These are phyloP conservation scores for Pygocentrus nattereri DNA, from an alignment of 2,797 vertebrate genomes.

Conservation along the genomic window DNA sequence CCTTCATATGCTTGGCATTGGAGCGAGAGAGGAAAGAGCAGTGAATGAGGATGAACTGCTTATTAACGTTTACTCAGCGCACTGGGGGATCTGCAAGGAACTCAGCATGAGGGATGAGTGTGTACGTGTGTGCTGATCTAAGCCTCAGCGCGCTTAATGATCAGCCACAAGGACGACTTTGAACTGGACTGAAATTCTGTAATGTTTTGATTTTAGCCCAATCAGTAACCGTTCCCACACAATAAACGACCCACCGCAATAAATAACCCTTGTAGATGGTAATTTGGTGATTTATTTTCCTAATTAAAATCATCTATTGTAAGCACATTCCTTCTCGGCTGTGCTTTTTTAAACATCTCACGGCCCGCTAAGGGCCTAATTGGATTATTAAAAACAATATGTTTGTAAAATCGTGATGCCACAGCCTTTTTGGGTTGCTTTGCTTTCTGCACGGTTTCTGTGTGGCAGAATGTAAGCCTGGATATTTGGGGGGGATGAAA, in stretches of 20 bases:
- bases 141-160: neutral
- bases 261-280: neutral
- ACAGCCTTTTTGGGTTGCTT: no score
- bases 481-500: neutral
- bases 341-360: neutral
- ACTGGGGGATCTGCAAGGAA: neutral
- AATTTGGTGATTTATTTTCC: conserved; percentile 1
- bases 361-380: neutral
- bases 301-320: conserved; percentile 1
- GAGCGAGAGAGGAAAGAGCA: conserved; percentile 4
- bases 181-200: neutral
- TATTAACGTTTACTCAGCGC: conserved; percentile 5
- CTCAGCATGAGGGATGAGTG: neutral
- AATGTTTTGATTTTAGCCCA: neutral
- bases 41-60: neutral
- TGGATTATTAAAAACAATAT: conserved; percentile 9
- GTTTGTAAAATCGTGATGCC: neutral
- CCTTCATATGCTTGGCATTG: neutral
- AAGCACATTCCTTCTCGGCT: neutral
- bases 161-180: neutral
- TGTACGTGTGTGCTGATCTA: neutral
- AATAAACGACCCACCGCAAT: neutral
- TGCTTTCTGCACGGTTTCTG: neutral
- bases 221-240: neutral
- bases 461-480: neutral